Conservation (phyloP, 2,113 vertebrate genomes). For the Passer domesticus region DNA sequence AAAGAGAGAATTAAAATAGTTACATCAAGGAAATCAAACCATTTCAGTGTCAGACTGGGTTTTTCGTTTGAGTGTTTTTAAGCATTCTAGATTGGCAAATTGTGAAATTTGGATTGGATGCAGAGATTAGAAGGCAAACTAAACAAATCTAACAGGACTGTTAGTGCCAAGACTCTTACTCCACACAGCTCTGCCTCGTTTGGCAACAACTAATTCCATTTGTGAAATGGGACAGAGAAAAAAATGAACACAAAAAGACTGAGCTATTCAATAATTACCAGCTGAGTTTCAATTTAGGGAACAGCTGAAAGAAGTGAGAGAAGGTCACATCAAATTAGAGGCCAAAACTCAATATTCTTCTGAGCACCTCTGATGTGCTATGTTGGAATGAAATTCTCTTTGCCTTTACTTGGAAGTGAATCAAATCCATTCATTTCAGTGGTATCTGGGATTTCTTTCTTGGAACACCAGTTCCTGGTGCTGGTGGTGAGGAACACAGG, state of each 20-base stretch:
- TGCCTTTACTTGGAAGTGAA: neutral
- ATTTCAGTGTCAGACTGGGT: neutral
- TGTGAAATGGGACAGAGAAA: neutral
- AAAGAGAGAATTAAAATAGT: neutral
- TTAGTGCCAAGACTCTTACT: neutral
- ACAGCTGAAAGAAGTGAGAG: slow-evolving; percentile 18
- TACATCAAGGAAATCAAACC: neutral
- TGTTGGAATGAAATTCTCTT: neutral
- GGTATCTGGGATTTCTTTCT: neutral
- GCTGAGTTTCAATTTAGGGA: slow-evolving; percentile 7
- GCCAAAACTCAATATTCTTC: neutral
- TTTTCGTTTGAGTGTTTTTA: neutral
- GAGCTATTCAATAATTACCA: slow-evolving; percentile 1
- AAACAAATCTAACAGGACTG: neutral
- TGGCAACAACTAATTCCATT: neutral
- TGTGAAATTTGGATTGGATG: neutral
- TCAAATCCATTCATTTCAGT: neutral
- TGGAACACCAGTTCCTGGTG: neutral
- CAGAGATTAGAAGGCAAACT: neutral
- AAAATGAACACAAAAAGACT: neutral
- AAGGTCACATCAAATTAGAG: neutral
- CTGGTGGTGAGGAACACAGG: neutral
- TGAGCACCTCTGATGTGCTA: neutral
- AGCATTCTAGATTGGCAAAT: neutral
- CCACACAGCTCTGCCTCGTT: slow-evolving; percentile 4